These are phyloP conservation scores for Cliona cf. orientalis DNA, from an alignment of 37 sponge, comb jelly and placozoan genomes.

Conservation along the genomic window DNA sequence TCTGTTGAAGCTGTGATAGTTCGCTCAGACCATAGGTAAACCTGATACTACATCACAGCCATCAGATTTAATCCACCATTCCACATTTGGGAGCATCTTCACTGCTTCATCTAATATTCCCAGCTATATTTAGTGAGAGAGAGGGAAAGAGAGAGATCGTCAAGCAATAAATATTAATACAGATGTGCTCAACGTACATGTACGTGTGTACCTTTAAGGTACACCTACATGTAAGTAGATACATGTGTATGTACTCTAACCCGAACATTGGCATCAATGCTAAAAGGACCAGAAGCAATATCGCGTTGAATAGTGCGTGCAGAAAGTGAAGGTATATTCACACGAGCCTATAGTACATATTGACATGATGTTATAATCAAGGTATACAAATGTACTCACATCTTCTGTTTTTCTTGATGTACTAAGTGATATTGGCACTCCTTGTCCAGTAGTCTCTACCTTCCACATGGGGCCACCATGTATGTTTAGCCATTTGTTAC, in stretches of 20 bases:
- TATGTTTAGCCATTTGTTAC: constrained; percentile 16
- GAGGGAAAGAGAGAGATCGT: not conserved
- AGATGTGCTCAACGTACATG: too few species aligned
- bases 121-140: not conserved
- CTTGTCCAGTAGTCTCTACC: constrained; percentile 14
- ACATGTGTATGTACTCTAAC: not conserved
- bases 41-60: constrained; percentile 23
- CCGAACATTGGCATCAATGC: not conserved
- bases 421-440: not conserved
- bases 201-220: too few species aligned
- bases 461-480: constrained; percentile 30
- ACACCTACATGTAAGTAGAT: too few species aligned
- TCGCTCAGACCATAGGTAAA: too few species aligned
- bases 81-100: not conserved
- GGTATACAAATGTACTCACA: not conserved
- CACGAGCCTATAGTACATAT: not conserved
- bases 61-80: constrained; percentile 35
- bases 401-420: not conserved
- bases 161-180: not conserved
- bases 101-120: constrained; percentile 1
- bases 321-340: constrained; percentile 18
- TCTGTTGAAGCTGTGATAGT: too few species aligned
- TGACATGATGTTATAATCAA: not conserved
- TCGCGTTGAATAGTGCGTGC: constrained; percentile 25
- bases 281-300: not conserved